A percentile compares a stretch with the other conserved stretches of the same genome.
Conservation (phyloP, 1,140 invertebrate genomes). For the Hesperophylax magnus region DNA sequence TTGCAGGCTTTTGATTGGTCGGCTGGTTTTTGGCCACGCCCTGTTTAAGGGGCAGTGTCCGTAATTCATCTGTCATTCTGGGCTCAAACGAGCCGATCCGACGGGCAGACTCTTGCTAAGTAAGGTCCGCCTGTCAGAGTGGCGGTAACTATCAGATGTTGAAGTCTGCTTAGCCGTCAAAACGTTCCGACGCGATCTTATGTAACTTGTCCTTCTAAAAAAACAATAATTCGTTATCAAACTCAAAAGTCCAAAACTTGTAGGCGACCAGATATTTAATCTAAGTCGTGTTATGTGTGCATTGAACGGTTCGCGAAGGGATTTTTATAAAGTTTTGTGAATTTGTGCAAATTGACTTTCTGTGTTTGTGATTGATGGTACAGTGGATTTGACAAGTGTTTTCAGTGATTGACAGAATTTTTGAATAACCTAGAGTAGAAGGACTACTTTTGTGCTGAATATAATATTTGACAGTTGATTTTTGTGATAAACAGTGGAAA, state of each 20-base stretch:
- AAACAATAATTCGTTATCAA: slow-evolving; percentile 1
- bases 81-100: slow-evolving; percentile 36
- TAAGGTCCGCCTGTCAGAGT: slow-evolving; percentile 29
- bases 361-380: not conserved
- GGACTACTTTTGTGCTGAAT: no score
- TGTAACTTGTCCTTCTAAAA: not conserved
- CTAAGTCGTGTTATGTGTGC: not conserved
- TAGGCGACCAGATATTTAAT: not conserved
- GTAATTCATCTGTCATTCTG: slow-evolving; percentile 42
- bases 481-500: no score
- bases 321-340: not conserved
- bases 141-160: slow-evolving; percentile 24
- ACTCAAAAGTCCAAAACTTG: not conserved
- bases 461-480: no score
- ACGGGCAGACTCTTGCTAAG: slow-evolving; percentile 9
- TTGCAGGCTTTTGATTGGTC: not conserved
- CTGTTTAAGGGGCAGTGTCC: not conserved
- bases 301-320: not conserved
- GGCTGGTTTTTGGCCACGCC: not conserved
- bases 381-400: not conserved
- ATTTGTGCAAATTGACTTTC: not conserved
- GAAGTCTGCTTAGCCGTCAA: slow-evolving; percentile 28
- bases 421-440: no score
- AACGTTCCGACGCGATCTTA: slow-evolving; percentile 13
- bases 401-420: slow-evolving; percentile 1